Base-by-base conservation (phyloP, 2,888 invertebrate genomes). In the Pristionchus entomophagus region DNA sequence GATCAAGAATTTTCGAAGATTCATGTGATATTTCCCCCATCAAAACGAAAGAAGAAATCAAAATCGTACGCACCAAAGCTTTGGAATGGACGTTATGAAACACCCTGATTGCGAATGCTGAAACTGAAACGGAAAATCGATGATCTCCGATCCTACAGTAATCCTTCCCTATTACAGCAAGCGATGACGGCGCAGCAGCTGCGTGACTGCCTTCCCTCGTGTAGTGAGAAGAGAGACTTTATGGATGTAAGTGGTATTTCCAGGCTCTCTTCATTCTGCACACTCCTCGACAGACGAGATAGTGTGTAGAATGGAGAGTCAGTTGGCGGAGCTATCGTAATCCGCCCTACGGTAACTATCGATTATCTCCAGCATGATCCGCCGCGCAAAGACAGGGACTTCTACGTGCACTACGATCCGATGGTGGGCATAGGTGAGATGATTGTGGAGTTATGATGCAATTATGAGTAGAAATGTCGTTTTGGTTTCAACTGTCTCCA, bases 191-290 rank as follows among this genome's bases (percentile, higher is more conserved):
- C 88, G n/a, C 73, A 73, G 41, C 38, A 73, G 73, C 73, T 41
- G 49, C 89, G 90, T 22, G 85, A 88, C 80, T 92, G 92, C 85
- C 87, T 87, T 85, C 89, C 91, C 19, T 87, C 90, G 77, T 90
- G 90, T 80, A 85, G 84, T 65, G 92, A 92, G 83, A 92, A 92
- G 86, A 88, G 92, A 62, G 92, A 92, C 88, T 92, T 92, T 85
- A 91, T 92, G 92, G 91, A 91, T 86, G 90, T 91, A 32, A 87
- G 88, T 69, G 0, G 10, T 65, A 26, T 22, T 26, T 35, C 73
- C 22, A n/a, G 14, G n/a, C 35, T 41, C 38, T 62, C 12, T 17
- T 5, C 14, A 17, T 51, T 22, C 51, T 4, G 51, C 22, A 51
- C 51, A 22, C 0, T 51, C 19, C n/a, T n/a, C n/a, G n/a, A n/a